Evolutionary conservation across 2,888 invertebrate genomes (phyloP).

Genomic region (Anthrax anthrax): DNA sequence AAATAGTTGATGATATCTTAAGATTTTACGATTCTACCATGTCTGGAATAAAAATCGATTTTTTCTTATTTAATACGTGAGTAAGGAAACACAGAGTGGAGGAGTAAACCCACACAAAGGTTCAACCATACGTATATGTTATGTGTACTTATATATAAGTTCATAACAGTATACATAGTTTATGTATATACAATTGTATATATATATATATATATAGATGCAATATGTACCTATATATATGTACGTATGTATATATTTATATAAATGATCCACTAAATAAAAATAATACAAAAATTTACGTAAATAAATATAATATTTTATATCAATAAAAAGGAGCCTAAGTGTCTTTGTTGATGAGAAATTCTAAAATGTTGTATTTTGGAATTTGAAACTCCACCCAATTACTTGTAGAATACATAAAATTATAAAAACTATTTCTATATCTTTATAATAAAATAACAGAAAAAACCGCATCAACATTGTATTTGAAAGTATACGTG

Average conservation of each 20-base stretch:
- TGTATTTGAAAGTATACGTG: no score
- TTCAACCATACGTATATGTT: no score
- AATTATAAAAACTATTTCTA: no score
- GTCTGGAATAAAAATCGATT: slow-evolving; percentile 11
- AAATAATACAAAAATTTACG: no score
- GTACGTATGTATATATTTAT: not conserved
- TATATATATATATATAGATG: no score
- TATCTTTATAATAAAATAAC: no score
- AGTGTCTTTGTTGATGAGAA: not conserved
- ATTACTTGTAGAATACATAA: slow-evolving; percentile 1
- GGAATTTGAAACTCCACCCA: slow-evolving; percentile 5
- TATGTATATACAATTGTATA: no score
- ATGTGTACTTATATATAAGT: no score
- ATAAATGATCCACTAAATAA: not conserved
- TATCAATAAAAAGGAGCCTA: not conserved
- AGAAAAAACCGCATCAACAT: no score
- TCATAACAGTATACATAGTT: no score
- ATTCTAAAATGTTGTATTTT: not conserved
- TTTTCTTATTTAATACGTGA: slow-evolving; percentile 3
- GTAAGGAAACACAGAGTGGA: not conserved
- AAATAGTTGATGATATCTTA: slow-evolving; percentile 12
- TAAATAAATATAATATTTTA: no score
- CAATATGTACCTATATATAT: no score
- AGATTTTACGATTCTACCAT: slow-evolving; percentile 10
- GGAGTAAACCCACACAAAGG: not conserved